phyloP scores from a whole-genome alignment of 2,888 invertebrate genomes.

The Apoda limacodes region DNA sequence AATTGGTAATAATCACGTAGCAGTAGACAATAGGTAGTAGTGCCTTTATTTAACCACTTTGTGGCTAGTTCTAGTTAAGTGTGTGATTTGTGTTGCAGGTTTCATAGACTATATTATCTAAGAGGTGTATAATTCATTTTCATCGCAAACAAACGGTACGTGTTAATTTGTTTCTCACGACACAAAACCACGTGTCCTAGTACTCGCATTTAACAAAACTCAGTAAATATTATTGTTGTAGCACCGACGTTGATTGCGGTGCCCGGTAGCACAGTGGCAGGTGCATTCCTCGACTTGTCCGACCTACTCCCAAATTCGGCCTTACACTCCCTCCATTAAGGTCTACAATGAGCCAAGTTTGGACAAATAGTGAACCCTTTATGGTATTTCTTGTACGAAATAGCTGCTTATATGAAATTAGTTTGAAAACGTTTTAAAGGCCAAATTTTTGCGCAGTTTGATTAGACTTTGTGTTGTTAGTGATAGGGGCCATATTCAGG shows the following conservation, averaged over 20 bases:
- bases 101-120: too few species aligned
- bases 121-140: too few species aligned
- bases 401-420: constrained; percentile 35
- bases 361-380: constrained; percentile 55
- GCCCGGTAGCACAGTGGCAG: constrained; percentile 46
- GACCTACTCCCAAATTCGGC: constrained; percentile 24
- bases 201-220: constrained; percentile 31
- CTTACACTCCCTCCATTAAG: constrained; percentile 32
- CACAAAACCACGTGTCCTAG: constrained; percentile 24
- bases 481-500: constrained; percentile 27
- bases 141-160: too few species aligned
- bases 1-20: too few species aligned
- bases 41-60: too few species aligned
- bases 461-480: constrained; percentile 17
- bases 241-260: constrained; percentile 31
- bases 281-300: constrained; percentile 35
- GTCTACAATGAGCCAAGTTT: constrained; percentile 35
- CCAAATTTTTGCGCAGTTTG: constrained; percentile 14
- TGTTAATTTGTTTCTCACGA: not conserved
- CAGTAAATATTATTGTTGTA: constrained; percentile 36
- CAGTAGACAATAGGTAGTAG: too few species aligned
- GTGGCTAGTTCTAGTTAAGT: too few species aligned
- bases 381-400: constrained; percentile 55
- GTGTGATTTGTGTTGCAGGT: too few species aligned
- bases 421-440: constrained; percentile 25